Percentiles rank a stretch among this genome's conserved stretches.
Conservation (phyloP, 2,888 invertebrate species). For the Acrobasis consociella region DNA sequence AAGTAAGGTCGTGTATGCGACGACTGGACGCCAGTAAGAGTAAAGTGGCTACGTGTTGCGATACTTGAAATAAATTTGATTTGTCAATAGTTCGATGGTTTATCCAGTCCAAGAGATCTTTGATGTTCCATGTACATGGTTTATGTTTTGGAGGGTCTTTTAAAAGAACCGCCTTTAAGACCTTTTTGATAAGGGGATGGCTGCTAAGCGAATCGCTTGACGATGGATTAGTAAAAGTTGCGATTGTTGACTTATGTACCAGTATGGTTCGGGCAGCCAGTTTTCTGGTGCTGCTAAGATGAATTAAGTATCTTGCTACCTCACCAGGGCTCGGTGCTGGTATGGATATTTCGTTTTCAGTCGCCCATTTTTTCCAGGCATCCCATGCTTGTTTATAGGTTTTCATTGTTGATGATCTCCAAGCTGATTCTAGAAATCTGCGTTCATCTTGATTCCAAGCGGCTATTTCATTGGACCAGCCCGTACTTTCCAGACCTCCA, state of each 20-base stretch:
- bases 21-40: constrained; percentile 33
- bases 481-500: constrained; percentile 36
- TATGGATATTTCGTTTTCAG: background rate
- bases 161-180: background rate
- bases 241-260: background rate
- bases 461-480: constrained; percentile 28
- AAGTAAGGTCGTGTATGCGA: constrained; percentile 36
- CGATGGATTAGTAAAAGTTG: background rate
- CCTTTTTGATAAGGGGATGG: background rate
- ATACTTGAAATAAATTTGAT: constrained; percentile 26
- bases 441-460: constrained; percentile 10
- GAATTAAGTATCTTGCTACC: constrained; percentile 25
- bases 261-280: constrained; percentile 14
- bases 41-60: constrained; percentile 25
- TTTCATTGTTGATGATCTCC: constrained; percentile 31
- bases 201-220: background rate
- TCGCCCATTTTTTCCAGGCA: constrained; percentile 30
- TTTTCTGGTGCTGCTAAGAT: constrained; percentile 11
- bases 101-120: constrained; percentile 24
- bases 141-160: background rate
- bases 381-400: constrained; percentile 31
- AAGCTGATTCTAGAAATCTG: constrained; percentile 26
- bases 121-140: constrained; percentile 16
- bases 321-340: constrained; percentile 13
- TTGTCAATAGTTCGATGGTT: background rate